Base-by-base conservation (phyloP, 2,113 vertebrate genomes). In the Peromyscus polionotus region DNA sequence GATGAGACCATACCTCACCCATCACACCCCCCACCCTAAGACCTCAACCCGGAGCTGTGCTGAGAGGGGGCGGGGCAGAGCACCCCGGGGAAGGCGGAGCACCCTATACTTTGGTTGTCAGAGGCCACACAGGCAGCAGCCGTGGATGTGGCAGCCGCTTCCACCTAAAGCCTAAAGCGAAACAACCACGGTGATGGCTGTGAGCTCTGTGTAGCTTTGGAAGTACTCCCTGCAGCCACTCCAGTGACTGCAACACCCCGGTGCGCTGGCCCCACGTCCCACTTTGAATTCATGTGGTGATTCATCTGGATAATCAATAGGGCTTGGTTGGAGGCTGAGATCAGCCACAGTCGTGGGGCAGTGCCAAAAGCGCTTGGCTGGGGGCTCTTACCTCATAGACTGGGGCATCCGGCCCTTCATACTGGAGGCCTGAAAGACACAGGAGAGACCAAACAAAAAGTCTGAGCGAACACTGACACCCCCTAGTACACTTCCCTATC, bases 351-450 rank as follows among this genome's bases (percentile, higher is more conserved):
- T 0, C 6, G 8, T 22, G 17, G 31, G 48, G 39, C 73, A n/a
- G 51, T 6, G 33, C 14, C 8, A 13, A 90, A 61, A 45, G 39
- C 28, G 17, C 68, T 89, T 19, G 86, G 24, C 48, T 51, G 54
- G 73, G 77, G 33, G n/a, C 80, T 19, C 95, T 96, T 95, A 93
- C 97, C 96, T 98, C 31, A 51, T 97, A 98, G 80, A 65, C 4
- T 0, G 72, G n/a, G 33, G 77, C 96, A 0, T 89, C 57, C 9
- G 94, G 96, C 70, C 98, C 98, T 87, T 97, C 96, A 96, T 97
- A 98, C 92, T 42, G 90, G 33, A 98, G 97, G 90, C 98, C 97
- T 98, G 73, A 42, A 75, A 45, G 45, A 68, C 36, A 92, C 36
- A 83, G 61, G 48, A 26, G 67, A 76, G 51, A 85, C 42, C 68